A percentile compares a stretch with the other conserved stretches of the same genome.
Conservation (phyloP, 2,113 vertebrate genomes). For the Pituophis catenifer region DNA sequence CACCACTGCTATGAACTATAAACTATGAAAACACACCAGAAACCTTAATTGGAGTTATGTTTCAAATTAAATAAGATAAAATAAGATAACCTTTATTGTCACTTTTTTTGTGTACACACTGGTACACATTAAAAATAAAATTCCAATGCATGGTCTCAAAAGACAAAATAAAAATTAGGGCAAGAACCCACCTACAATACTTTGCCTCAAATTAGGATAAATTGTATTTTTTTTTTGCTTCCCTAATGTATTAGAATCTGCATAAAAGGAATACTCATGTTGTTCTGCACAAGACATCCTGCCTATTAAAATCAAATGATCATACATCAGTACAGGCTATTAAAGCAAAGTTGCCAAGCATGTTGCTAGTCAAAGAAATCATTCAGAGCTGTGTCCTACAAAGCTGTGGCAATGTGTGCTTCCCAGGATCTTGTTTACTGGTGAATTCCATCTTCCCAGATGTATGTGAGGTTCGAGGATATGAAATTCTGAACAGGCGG, state of each 20-base stretch:
- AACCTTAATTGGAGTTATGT: constrained; percentile 16
- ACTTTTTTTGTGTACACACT: background rate
- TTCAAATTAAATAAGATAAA: background rate
- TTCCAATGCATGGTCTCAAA: background rate
- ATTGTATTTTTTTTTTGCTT: background rate
- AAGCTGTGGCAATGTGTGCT: constrained; percentile 47
- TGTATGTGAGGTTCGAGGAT: constrained; percentile 60
- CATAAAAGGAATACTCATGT: constrained; percentile 31
- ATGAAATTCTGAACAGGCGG: constrained; percentile 56
- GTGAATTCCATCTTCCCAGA: constrained; percentile 58
- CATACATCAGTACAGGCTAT: constrained; percentile 38
- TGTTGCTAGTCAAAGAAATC: constrained; percentile 56
- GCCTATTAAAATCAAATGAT: constrained; percentile 37
- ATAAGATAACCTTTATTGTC: background rate
- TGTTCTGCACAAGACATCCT: constrained; percentile 46
- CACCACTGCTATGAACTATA: background rate
- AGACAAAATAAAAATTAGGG: constrained; percentile 21
- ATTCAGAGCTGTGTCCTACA: constrained; percentile 57
- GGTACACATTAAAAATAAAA: background rate
- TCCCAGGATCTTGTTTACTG: constrained; percentile 61
- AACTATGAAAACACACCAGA: background rate
- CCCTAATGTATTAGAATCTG: constrained; percentile 16
- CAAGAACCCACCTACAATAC: constrained; percentile 2
- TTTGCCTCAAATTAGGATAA: constrained; percentile 34
- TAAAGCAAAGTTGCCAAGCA: constrained; percentile 49